These are phyloP conservation scores for Micronisus gabar DNA, from an alignment of 2,113 vertebrate species.

Conservation along the genomic window DNA sequence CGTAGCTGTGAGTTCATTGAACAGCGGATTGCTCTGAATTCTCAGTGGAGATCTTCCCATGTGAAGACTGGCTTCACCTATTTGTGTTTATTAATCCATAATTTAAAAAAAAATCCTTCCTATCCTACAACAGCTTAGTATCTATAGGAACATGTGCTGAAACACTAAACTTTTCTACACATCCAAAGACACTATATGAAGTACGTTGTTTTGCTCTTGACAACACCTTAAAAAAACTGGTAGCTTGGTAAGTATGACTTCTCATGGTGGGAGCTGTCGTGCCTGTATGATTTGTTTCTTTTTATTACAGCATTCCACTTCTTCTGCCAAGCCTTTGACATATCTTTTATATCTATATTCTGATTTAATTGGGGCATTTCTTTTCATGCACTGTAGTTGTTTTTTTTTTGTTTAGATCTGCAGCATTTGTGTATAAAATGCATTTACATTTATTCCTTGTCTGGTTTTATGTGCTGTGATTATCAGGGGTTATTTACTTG, in stretches of 20 bases:
- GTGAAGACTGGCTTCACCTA: background rate
- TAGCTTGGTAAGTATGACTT: background rate
- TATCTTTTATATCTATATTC: background rate
- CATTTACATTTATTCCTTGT: background rate
- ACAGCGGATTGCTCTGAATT: background rate
- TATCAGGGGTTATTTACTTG: background rate
- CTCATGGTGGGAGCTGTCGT: background rate
- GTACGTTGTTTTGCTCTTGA: background rate
- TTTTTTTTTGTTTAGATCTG: background rate
- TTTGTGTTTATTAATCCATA: background rate
- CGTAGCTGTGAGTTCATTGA: background rate
- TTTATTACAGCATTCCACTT: background rate
- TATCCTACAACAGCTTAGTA: background rate
- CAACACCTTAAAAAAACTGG: background rate
- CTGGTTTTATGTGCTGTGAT: background rate
- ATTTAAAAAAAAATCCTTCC: background rate
- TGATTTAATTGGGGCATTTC: background rate
- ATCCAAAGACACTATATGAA: background rate
- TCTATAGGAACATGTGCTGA: background rate
- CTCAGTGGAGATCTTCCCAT: background rate
- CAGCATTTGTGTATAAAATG: background rate
- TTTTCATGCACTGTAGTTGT: background rate
- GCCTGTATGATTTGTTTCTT: background rate
- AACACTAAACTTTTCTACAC: background rate
- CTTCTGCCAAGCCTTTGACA: background rate